Percentiles rank a stretch among this genome's conserved stretches.
Conservation (phyloP, 2,113 vertebrate genomes). For the Ammodytes marinus region DNA sequence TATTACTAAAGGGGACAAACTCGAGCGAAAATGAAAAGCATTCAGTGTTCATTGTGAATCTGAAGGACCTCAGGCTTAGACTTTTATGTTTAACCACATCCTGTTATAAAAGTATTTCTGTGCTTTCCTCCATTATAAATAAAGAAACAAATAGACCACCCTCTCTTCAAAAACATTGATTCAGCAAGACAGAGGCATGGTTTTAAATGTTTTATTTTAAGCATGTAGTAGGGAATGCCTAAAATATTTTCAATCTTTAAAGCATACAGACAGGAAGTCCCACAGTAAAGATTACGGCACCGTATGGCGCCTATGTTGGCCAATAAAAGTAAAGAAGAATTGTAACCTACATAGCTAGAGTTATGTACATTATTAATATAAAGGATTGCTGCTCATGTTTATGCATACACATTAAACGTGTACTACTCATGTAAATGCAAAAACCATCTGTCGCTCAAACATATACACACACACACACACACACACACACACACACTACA, state of each 20-base stretch:
- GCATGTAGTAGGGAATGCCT: slow-evolving; percentile 29
- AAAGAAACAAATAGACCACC: background rate
- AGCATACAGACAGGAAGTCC: slow-evolving; percentile 32
- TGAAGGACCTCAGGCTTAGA: background rate
- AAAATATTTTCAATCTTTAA: slow-evolving; percentile 57
- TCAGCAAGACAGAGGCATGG: background rate
- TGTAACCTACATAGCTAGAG: slow-evolving; percentile 25
- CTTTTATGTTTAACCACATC: background rate
- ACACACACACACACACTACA: slow-evolving; percentile 61
- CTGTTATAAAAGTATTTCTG: background rate
- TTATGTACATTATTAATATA: slow-evolving; percentile 67
- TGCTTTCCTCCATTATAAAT: background rate
- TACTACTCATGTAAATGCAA: slow-evolving; percentile 6
- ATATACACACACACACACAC: background rate
- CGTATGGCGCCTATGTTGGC: background rate
- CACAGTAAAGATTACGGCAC: slow-evolving; percentile 2
- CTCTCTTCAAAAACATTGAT: background rate
- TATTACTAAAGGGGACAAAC: slow-evolving; percentile 10
- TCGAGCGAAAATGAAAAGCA: background rate
- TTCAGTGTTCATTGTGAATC: background rate
- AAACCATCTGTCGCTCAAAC: background rate
- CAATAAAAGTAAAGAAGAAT: slow-evolving; percentile 33
- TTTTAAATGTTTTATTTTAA: slow-evolving; percentile 49
- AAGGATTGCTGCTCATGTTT: background rate
- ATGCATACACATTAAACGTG: slow-evolving; percentile 16